These are phyloP conservation scores for Campoletis sonorensis DNA, from an alignment of 1,140 invertebrate species.

Conservation along the genomic window DNA sequence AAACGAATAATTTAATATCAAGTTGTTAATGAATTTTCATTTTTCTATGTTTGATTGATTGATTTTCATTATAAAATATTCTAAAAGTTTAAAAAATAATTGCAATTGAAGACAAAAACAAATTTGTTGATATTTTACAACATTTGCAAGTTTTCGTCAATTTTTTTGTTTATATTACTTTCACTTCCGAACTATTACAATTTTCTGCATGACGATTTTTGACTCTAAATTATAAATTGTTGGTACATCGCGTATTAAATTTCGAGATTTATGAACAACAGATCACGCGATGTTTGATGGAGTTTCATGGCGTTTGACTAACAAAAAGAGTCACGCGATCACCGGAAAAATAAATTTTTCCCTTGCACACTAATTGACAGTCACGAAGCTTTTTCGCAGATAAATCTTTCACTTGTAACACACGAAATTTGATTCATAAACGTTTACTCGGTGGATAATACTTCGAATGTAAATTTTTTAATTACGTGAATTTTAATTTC, in stretches of 20 bases:
- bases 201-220: not conserved
- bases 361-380: not conserved
- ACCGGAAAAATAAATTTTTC: not conserved
- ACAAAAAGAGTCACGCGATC: conserved; percentile 2
- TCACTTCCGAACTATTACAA: not conserved
- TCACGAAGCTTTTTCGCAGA: not conserved
- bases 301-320: not conserved
- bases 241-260: not conserved
- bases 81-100: no score
- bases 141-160: no score
- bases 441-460: not conserved
- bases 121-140: no score
- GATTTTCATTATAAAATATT: no score
- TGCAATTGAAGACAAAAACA: no score
- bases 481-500: conserved; percentile 62
- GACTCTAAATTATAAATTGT: not conserved
- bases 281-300: not conserved
- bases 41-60: no score
- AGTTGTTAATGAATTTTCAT: not conserved
- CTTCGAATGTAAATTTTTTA: not conserved
- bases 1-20: no score
- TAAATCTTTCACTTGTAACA: not conserved
- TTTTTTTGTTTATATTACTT: no score
- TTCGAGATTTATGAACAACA: not conserved
- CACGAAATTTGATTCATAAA: no score